Evolutionary conservation across 2,113 vertebrate species (phyloP), one percentile per base, ranked within the genome.

Genomic region (Nothobranchius furzeri): DNA sequence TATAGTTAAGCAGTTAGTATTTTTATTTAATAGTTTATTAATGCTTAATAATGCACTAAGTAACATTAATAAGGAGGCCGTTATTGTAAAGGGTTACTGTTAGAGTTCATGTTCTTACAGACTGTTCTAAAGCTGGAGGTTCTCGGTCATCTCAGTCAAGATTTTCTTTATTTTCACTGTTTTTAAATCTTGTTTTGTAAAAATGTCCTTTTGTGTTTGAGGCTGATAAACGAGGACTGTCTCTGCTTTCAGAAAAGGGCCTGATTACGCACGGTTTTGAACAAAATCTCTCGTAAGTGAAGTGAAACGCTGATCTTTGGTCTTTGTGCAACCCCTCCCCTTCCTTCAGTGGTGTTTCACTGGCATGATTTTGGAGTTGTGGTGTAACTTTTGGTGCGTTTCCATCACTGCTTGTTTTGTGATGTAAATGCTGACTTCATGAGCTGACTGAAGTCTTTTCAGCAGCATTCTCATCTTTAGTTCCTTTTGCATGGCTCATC

Each of bases 211-310:
- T 30, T 7, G 25, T 58, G 2, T 56, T 25, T 58, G 62, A 55
- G 9, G 56, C 53, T 78, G 64, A 88, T 71, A 46, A 45, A 1
- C 2, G 43, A 55, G 77, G 73, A 69, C 53, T 94, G 79, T 95
- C 92, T 83, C 45, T 93, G 79, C 90, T 95, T 95, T 83, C 95
- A 98, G 96, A 75, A 55, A 91, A 40, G 92, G 92, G 83, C 92
- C 92, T 85, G 95, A 95, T 87, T 94, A 93, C 92, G 96, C 94
- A 88, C 92, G 94, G 66, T 94, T 98, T 9, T 97, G 54, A 91
- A 77, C 89, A n/a, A 77, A 87, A 83, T 85, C 70, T 85, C 37
- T 74, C 92, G 95, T 95, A 95, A 94, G 95, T 95, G 86, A 86
- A 5, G n/a, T 25, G 20, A 55, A 51, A 45, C 30, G 3, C 4